A percentile compares a stretch with the other conserved stretches of the same genome.
Evolutionary conservation across 2,113 vertebrate species (phyloP).

Genomic region (Ammodytes marinus): DNA sequence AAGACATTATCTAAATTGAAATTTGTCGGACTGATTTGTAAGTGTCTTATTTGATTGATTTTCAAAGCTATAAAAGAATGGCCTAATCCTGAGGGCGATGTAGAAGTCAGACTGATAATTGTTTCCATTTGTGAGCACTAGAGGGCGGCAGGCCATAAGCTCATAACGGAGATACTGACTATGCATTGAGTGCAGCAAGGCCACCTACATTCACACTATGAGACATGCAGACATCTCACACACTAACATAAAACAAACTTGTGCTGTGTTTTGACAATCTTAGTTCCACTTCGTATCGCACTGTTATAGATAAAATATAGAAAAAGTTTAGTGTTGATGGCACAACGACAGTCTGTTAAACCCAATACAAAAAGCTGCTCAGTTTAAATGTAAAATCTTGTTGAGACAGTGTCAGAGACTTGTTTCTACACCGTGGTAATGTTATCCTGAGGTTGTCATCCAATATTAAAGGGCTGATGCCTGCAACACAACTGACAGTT

Average conservation of each 20-base stretch:
- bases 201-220: background rate
- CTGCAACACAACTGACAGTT: background rate
- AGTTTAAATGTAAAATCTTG: background rate
- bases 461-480: background rate
- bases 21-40: no score
- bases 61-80: no score
- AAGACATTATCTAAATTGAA: no score
- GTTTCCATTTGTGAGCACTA: slow-evolving; percentile 39
- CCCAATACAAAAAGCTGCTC: background rate
- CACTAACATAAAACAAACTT: background rate
- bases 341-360: background rate
- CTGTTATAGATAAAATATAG: background rate
- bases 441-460: background rate
- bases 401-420: background rate
- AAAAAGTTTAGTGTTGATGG: background rate
- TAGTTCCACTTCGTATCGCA: background rate
- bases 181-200: background rate
- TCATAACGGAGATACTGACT: background rate
- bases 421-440: background rate
- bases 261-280: background rate
- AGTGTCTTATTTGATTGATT: no score
- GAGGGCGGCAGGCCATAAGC: slow-evolving; percentile 47
- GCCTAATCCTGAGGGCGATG: background rate
- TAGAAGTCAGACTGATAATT: background rate
- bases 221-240: background rate